phyloP scores from a whole-genome alignment of 2,797 vertebrate genomes.

The Mareca strepera region DNA sequence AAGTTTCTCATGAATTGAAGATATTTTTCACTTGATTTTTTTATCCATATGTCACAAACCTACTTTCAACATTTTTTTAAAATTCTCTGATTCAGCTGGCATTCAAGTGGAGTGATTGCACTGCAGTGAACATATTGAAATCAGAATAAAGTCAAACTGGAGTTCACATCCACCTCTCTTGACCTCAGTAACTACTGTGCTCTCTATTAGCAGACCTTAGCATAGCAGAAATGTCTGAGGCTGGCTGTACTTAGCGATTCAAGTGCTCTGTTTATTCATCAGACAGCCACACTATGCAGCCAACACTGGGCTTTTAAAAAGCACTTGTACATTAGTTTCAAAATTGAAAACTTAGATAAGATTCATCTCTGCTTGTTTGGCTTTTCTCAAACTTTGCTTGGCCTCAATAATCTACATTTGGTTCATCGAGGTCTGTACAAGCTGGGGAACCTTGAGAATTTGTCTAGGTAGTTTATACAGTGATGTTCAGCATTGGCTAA shows the following conservation, averaged over 20 bases:
- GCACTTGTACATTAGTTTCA: slow-evolving; percentile 10
- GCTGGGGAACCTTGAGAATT: slow-evolving; percentile 25
- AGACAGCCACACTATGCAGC: neutral
- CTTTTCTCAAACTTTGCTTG: slow-evolving; percentile 28
- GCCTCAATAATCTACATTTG: slow-evolving; percentile 16
- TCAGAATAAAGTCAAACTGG: neutral
- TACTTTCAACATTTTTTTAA: neutral
- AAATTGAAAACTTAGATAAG: slow-evolving; percentile 13
- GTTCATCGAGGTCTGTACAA: slow-evolving; percentile 18
- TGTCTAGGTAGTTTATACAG: neutral
- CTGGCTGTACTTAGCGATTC: neutral
- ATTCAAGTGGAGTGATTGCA: neutral
- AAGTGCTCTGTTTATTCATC: neutral
- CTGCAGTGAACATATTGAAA: neutral
- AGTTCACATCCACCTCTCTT: neutral
- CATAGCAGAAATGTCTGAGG: neutral
- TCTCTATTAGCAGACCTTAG: neutral
- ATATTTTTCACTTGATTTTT: neutral
- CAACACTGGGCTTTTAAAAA: neutral
- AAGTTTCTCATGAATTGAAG: neutral
- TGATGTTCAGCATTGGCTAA: neutral
- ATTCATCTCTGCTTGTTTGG: neutral
- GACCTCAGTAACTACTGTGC: neutral
- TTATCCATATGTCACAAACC: neutral
- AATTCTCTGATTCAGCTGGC: neutral